Base-by-base conservation (phyloP, 1,140 invertebrate species). In the Drosophila athabasca region DNA sequence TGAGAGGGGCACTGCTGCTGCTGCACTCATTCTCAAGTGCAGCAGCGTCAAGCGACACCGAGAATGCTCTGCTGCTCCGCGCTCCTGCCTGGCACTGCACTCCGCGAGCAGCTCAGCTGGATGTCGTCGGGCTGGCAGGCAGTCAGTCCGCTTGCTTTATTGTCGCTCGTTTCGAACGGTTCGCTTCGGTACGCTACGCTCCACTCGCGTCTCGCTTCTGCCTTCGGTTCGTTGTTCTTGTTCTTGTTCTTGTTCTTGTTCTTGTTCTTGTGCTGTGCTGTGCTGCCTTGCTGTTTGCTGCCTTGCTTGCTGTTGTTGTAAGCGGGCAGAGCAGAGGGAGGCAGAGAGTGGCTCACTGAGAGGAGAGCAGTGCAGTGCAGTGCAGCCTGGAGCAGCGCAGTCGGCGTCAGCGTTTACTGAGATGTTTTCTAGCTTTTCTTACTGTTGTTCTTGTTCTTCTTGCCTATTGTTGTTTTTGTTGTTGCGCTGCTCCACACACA, bases 91-190 rank as follows among this genome's bases (percentile, higher is more conserved):
- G 31, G 52, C 19, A 70, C 43, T 49, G 66, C 62, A 59, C 77
- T 79, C 73, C 69, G 73, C 75, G 51, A 71, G 79, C 72, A 61
- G 66, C 78, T 81, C 79, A 81, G 79, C 79, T 83, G 79, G 79
- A 54, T 54, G 65, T 87, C 74, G 81, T 82, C 80, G 24, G 0
- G 24, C 24, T 5, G 24, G 24, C 24, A 26, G 24, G 24, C 31
- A 31, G 31, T 31, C 31, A 9, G 31, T 31, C 31, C 62, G 73
- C 73, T 69, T 65, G 82, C 82, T 85, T 85, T 87, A 85, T 85
- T 87, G 82, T 85, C 82, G 82, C 74, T 85, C 82, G 82, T 85
- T 81, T 85, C 82, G 82, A 85, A 76, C 82, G 82, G 82, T 85
- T 85, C 82, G 82, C 82, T 85, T 85, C 81, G 81, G 82, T 85